Evolutionary conservation across 2,797 vertebrate species (phyloP).

Genomic region (Sphenodon punctatus): DNA sequence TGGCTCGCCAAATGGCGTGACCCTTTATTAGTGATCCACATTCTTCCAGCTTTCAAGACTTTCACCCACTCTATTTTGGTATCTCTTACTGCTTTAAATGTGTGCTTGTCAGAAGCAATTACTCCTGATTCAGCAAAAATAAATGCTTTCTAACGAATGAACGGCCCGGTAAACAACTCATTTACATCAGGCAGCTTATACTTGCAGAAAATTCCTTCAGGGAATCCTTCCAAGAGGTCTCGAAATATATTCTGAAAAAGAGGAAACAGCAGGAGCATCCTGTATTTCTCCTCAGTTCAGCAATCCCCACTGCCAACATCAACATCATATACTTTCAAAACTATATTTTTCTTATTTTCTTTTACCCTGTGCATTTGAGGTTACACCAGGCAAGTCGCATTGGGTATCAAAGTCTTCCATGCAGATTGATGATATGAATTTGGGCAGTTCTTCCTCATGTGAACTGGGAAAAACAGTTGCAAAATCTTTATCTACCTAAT

Average conservation of each 20-base stretch:
- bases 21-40: constrained; percentile 19
- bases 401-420: constrained; percentile 58
- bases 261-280: constrained; percentile 76
- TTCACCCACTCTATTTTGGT: neutral
- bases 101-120: constrained; percentile 43
- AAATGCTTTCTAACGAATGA: constrained; percentile 53
- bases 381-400: constrained; percentile 48
- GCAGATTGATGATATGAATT: constrained; percentile 44
- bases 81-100: constrained; percentile 42
- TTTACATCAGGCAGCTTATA: constrained; percentile 57
- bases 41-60: constrained; percentile 24
- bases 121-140: constrained; percentile 57
- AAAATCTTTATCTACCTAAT: constrained; percentile 48
- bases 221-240: constrained; percentile 65
- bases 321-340: constrained; percentile 72
- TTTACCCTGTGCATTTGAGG: constrained; percentile 57
- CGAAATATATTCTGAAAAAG: constrained; percentile 63
- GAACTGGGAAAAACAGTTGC: constrained; percentile 45
- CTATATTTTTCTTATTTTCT: constrained; percentile 70
- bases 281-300: constrained; percentile 76
- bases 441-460: constrained; percentile 54
- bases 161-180: constrained; percentile 34
- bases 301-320: constrained; percentile 71
- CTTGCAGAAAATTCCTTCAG: constrained; percentile 63
- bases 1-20: constrained; percentile 32